A percentile compares a stretch with the other conserved stretches of the same genome.
These are phyloP conservation scores for Hypsibius dujardini DNA, from an alignment of 1,140 invertebrate genomes.

Conservation along the genomic window DNA sequence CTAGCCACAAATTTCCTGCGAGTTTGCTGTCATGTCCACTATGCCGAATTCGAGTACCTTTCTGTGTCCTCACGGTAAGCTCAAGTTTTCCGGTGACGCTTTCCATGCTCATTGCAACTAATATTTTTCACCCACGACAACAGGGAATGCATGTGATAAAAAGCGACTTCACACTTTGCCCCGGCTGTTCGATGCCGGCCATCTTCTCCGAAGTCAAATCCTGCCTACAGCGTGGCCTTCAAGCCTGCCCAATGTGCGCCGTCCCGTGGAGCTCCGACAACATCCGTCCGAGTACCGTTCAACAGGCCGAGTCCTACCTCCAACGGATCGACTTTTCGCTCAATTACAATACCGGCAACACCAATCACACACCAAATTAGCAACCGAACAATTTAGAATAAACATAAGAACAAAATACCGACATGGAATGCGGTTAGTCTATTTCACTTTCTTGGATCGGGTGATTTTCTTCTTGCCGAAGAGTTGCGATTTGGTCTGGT, in stretches of 20 bases:
- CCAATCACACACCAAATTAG: background rate
- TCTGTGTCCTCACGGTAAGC: conserved; percentile 9
- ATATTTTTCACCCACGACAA: too few species aligned
- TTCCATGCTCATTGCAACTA: background rate
- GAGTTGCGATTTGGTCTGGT: background rate
- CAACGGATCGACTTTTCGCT: background rate
- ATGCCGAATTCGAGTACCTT: conserved; percentile 3
- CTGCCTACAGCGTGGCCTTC: background rate
- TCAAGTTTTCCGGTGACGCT: background rate
- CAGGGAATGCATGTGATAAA: conserved; percentile 12
- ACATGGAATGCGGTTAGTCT: background rate
- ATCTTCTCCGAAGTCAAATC: background rate
- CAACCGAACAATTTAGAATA: background rate
- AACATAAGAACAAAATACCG: background rate
- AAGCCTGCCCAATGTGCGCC: background rate
- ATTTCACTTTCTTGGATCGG: background rate
- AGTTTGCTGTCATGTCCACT: background rate
- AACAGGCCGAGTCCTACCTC: background rate
- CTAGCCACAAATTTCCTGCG: conserved; percentile 3
- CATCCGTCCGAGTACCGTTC: background rate
- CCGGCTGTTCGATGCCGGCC: background rate
- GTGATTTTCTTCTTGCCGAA: background rate
- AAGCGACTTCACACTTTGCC: background rate
- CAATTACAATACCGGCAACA: too few species aligned
- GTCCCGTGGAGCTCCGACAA: background rate